Conservation (phyloP, 2,888 invertebrate genomes). For the Epinotia nisella region DNA sequence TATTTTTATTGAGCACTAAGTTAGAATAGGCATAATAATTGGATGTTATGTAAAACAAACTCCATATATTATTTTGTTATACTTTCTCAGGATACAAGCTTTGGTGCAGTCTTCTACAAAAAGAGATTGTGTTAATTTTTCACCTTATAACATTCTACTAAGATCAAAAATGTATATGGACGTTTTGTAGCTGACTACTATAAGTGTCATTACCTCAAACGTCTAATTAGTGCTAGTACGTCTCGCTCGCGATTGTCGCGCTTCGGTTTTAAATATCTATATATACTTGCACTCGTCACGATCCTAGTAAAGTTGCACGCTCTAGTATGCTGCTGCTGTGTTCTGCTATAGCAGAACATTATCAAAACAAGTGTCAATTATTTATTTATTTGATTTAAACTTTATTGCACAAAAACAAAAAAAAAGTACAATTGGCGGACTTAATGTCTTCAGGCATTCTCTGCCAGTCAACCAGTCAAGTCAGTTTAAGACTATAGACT, state of each 20-base stretch:
- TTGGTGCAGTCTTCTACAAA: not conserved
- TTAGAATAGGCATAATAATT: slow-evolving; percentile 1
- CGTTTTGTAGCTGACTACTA: not conserved
- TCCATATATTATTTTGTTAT: not conserved
- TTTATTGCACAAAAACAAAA: not conserved
- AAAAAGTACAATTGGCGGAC: too few species aligned
- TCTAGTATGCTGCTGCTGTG: too few species aligned
- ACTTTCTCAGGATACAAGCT: not conserved
- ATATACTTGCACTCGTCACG: not conserved
- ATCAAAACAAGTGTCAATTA: not conserved
- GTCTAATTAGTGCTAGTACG: not conserved
- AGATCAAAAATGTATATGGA: not conserved
- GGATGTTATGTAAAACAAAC: not conserved
- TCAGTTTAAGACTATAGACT: too few species aligned
- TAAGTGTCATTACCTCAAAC: not conserved
- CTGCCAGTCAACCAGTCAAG: too few species aligned
- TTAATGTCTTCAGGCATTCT: too few species aligned
- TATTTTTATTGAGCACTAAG: slow-evolving; percentile 14
- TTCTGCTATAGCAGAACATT: not conserved
- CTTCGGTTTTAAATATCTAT: not conserved
- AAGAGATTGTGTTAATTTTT: not conserved
- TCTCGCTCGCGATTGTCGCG: not conserved
- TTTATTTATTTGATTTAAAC: not conserved
- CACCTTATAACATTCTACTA: not conserved
- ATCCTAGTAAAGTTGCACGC: not conserved